A percentile compares a stretch with the other conserved stretches of the same genome.
Conservation (phyloP, 2,113 vertebrate species). For the Cisticola juncidis region DNA sequence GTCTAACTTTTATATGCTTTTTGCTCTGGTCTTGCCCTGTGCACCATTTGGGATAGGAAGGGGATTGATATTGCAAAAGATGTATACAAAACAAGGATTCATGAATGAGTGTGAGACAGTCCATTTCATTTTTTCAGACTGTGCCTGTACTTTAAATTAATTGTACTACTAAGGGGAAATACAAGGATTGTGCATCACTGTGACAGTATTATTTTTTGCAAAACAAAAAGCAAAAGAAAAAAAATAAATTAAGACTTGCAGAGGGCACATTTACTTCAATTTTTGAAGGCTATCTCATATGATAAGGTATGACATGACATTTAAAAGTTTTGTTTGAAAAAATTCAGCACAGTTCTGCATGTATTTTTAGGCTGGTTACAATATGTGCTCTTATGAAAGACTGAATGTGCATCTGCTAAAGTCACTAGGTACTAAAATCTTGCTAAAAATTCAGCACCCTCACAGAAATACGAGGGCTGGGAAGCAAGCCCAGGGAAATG, state of each 20-base stretch:
- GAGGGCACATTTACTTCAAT: not conserved
- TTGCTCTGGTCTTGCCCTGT: not conserved
- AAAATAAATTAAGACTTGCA: accelerated
- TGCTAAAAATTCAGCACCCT: not conserved
- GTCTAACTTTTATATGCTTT: not conserved
- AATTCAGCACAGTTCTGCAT: not conserved
- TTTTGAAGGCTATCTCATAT: not conserved
- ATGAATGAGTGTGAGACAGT: not conserved
- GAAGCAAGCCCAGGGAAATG: not conserved
- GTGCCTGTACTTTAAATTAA: not conserved
- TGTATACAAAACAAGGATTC: not conserved
- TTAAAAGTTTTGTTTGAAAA: not conserved
- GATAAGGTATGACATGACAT: not conserved
- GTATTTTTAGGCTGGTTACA: not conserved
- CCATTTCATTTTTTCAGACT: not conserved
- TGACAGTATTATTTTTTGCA: not conserved
- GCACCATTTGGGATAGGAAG: not conserved
- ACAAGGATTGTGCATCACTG: not conserved
- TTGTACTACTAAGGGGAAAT: not conserved
- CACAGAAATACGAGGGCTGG: not conserved
- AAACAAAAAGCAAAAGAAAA: not conserved
- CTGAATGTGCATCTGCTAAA: not conserved
- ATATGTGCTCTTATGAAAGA: not conserved
- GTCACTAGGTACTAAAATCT: not conserved
- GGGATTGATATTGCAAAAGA: not conserved